A percentile compares a stretch with the other conserved stretches of the same genome.
Conservation (phyloP, 2,888 invertebrate genomes). For the Perdita meconis region DNA sequence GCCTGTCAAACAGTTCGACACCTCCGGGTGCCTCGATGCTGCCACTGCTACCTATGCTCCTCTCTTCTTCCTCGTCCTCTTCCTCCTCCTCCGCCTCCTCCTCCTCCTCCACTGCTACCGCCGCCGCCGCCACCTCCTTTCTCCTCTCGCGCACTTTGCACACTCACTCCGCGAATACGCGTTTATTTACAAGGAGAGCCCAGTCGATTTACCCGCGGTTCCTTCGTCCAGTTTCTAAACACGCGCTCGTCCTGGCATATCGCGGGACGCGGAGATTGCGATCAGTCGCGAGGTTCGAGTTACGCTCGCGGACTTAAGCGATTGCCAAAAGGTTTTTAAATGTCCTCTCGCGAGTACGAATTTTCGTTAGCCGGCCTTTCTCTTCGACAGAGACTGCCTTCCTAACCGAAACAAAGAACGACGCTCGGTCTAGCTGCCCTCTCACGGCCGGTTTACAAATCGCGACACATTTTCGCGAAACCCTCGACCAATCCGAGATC, state of each 20-base stretch:
- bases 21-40: conserved; percentile 61
- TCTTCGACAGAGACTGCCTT: conserved; percentile 72
- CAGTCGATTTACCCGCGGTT: conserved; percentile 53
- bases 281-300: conserved; percentile 47
- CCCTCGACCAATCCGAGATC: conserved; percentile 58
- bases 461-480: conserved; percentile 22
- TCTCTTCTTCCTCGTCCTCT: conserved; percentile 52
- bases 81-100: conserved; percentile 44
- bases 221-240: conserved; percentile 43
- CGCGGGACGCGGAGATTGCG: conserved; percentile 49
- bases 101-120: conserved; percentile 28
- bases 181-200: conserved; percentile 68
- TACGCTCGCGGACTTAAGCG: too few species aligned
- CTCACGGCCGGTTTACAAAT: conserved; percentile 55
- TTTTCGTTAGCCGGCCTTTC: conserved; percentile 73
- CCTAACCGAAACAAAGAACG: conserved; percentile 82
- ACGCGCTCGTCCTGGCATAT: conserved; percentile 65
- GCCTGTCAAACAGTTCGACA: conserved; percentile 69
- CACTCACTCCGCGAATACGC: conserved; percentile 66
- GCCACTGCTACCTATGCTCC: conserved; percentile 58
- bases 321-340: too few species aligned
- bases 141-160: conserved; percentile 68
- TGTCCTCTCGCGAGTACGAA: conserved; percentile 45
- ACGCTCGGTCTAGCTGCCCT: conserved; percentile 78
- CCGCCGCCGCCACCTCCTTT: conserved; percentile 53